Conservation (phyloP, 2,113 vertebrate genomes). For the Pseudonaja textilis region DNA sequence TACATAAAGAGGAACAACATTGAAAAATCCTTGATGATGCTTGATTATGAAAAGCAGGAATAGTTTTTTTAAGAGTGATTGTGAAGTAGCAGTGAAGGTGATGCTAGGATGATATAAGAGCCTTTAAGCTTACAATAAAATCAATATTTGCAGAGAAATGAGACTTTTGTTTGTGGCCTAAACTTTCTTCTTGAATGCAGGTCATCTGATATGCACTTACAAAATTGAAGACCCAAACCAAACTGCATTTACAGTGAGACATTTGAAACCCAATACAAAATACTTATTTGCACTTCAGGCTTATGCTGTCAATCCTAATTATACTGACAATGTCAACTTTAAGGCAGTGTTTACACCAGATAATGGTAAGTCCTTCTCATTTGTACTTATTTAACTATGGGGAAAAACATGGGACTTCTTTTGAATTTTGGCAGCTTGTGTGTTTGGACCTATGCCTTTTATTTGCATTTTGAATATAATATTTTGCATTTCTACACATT, state of each 20-base stretch:
- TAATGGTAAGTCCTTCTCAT: constrained; percentile 65
- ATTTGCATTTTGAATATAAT: background rate
- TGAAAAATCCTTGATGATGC: background rate
- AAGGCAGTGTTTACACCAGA: constrained; percentile 28
- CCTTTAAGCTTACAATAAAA: background rate
- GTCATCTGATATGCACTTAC: constrained; percentile 58
- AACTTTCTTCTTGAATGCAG: constrained; percentile 50
- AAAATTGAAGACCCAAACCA: constrained; percentile 60
- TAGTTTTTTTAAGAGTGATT: background rate
- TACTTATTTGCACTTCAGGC: constrained; percentile 64
- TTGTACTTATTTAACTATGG: background rate
- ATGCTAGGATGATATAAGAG: background rate
- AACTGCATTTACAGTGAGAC: constrained; percentile 54
- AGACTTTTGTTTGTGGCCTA: background rate
- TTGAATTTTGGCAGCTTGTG: background rate
- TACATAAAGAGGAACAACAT: background rate
- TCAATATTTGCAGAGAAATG: background rate
- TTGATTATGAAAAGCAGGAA: background rate
- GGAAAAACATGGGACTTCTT: background rate
- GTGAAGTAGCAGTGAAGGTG: background rate
- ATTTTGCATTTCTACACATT: background rate
- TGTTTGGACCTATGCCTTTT: background rate
- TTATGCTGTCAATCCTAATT: constrained; percentile 60
- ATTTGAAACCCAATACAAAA: constrained; percentile 55
- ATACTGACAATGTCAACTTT: constrained; percentile 17